A percentile compares a stretch with the other conserved stretches of the same genome.
These are phyloP conservation scores for Yponomeuta malinellus DNA, from an alignment of 2,888 invertebrate genomes.

Conservation along the genomic window DNA sequence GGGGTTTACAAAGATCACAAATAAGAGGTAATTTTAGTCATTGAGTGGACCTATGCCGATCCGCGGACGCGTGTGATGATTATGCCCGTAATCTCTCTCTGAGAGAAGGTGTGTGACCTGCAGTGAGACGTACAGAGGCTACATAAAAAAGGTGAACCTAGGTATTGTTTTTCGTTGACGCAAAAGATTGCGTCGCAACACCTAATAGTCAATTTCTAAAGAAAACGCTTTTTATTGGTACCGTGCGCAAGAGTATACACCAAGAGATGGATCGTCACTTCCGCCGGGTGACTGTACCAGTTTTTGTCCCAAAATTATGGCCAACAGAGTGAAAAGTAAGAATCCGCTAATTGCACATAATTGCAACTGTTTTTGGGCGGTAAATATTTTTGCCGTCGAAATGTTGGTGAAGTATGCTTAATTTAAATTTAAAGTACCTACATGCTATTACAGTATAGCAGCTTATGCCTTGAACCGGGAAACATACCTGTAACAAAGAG, in stretches of 20 bases:
- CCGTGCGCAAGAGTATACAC: not conserved
- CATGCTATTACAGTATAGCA: not conserved
- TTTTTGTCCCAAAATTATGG: not conserved
- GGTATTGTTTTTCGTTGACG: not conserved
- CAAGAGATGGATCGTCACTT: not conserved
- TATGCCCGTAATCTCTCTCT: too few species aligned
- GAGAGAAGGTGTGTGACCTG: too few species aligned
- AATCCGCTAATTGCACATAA: not conserved
- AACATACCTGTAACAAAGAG: not conserved
- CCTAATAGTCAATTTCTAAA: not conserved
- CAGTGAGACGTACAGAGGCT: too few species aligned
- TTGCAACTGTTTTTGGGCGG: not conserved
- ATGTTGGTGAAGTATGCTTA: not conserved
- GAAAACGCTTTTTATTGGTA: not conserved
- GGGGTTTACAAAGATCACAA: too few species aligned
- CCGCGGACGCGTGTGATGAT: too few species aligned
- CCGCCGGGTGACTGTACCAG: not conserved
- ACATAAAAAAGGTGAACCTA: too few species aligned
- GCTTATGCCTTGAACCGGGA: not conserved
- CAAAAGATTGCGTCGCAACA: not conserved
- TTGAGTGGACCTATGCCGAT: too few species aligned
- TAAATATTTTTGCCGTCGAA: not conserved
- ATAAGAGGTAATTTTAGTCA: too few species aligned
- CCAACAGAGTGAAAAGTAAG: not conserved
- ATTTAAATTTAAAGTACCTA: not conserved